Conservation (phyloP, 1,140 invertebrate species). For the Chionoecetes opilio region DNA sequence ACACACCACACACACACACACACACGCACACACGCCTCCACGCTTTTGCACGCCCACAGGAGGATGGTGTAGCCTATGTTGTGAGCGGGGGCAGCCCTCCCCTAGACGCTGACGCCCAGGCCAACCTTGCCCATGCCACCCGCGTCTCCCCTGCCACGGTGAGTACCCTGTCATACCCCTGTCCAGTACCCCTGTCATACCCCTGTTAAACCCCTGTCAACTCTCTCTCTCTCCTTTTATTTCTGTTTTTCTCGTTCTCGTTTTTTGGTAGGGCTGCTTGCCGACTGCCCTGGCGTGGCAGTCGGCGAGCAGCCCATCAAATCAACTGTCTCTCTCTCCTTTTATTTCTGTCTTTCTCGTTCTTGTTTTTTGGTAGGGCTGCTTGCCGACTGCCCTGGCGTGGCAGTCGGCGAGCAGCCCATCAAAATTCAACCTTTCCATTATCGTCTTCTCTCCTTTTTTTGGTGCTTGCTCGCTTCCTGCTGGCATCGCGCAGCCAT, state of each 20-base stretch:
- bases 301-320: no score
- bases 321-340: not conserved
- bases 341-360: not conserved
- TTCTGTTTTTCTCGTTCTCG: not conserved
- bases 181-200: not conserved
- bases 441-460: not conserved
- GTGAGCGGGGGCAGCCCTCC: conserved; percentile 74
- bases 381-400: no score
- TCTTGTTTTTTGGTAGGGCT: not conserved
- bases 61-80: conserved; percentile 81
- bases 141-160: conserved; percentile 95
- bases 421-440: no score
- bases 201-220: not conserved
- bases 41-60: no score
- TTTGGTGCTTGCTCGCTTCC: not conserved
- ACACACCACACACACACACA: not conserved
- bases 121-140: conserved; percentile 91
- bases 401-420: no score
- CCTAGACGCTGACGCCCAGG: conserved; percentile 84
- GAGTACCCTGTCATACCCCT: conserved; percentile 84
- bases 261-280: not conserved
- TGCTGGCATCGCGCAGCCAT: no score
- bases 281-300: no score
- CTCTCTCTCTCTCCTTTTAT: not conserved
- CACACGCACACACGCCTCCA: no score